Conservation (phyloP, 2,797 vertebrate species). For the Galagoides demidoff region DNA sequence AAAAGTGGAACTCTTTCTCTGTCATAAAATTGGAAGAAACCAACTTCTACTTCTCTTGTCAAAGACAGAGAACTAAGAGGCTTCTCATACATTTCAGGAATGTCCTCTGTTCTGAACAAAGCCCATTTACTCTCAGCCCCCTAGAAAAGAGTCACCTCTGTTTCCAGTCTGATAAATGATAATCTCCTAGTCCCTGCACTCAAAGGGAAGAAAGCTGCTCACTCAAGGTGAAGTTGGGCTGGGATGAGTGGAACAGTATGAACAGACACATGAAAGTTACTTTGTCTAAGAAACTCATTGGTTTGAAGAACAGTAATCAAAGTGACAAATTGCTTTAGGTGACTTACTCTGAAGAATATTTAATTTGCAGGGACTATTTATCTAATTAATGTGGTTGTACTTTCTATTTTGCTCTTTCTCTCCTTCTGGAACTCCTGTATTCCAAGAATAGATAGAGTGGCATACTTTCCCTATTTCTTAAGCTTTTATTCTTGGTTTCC, state of each 20-base stretch:
- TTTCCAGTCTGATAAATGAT: neutral
- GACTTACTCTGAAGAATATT: neutral
- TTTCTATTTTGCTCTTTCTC: too few species aligned
- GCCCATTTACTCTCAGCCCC: neutral
- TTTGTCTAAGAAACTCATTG: neutral
- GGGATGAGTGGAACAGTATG: neutral
- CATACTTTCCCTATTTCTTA: too few species aligned
- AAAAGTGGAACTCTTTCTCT: neutral
- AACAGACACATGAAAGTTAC: neutral
- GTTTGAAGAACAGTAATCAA: neutral
- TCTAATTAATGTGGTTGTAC: too few species aligned
- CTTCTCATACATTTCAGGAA: neutral
- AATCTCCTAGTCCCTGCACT: neutral
- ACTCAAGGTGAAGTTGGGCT: neutral
- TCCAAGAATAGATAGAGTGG: too few species aligned
- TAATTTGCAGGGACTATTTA: neutral
- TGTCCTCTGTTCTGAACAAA: neutral
- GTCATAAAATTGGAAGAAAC: neutral
- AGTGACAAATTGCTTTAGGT: neutral
- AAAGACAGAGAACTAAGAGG: neutral
- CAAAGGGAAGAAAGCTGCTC: neutral
- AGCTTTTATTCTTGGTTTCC: too few species aligned
- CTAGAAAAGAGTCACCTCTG: neutral
- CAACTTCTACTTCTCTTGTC: neutral
- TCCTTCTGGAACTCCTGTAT: too few species aligned